Evolutionary conservation across 2,888 invertebrate species (phyloP).

Genomic region (Acanthosoma haemorrhoidale): DNA sequence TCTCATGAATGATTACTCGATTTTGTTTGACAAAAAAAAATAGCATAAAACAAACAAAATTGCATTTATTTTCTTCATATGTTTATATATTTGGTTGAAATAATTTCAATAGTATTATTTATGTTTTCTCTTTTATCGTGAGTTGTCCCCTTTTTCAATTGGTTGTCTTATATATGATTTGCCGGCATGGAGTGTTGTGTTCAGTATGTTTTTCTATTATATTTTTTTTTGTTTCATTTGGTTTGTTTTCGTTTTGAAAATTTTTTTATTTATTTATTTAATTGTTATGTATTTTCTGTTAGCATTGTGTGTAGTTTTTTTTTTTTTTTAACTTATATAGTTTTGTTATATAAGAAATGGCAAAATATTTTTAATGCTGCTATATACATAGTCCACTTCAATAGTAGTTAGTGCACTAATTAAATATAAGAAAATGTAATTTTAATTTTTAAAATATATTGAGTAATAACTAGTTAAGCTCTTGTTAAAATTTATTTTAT

Average conservation of each 20-base stretch:
- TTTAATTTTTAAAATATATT: no score
- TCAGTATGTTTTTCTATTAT: conserved; percentile 32
- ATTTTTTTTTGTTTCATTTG: conserved; percentile 29
- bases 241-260: conserved; percentile 15
- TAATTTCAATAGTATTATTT: conserved; percentile 10
- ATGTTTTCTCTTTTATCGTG: conserved; percentile 23
- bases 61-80: neutral
- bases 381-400: neutral
- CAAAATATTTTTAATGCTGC: neutral
- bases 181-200: conserved; percentile 34
- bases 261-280: conserved; percentile 29
- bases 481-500: no score
- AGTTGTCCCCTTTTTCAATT: conserved; percentile 29
- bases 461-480: no score
- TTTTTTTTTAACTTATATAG: neutral
- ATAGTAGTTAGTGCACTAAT: neutral
- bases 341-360: neutral
- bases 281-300: conserved; percentile 31
- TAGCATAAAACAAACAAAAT: neutral
- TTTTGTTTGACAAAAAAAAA: neutral
- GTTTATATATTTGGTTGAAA: neutral
- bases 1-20: neutral
- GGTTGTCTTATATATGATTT: conserved; percentile 29
- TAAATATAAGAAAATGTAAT: no score
- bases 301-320: conserved; percentile 31